phyloP scores from a whole-genome alignment of 2,888 invertebrate species.

The Agonopterix alstromeriana region DNA sequence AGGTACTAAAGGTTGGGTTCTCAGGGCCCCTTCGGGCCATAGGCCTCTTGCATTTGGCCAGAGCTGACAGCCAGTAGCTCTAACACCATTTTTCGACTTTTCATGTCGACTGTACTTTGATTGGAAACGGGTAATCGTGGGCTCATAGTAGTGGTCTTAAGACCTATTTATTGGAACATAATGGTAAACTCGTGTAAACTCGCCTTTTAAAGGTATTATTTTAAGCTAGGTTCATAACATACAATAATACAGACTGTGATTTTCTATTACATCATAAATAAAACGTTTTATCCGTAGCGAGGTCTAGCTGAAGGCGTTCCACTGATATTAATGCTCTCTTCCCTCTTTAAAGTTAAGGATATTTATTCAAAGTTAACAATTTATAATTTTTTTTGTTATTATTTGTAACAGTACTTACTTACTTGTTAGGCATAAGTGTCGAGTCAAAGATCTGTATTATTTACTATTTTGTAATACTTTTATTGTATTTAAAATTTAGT shows the following conservation, averaged over 20 bases:
- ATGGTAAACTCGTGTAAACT: no score
- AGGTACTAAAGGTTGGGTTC: no score
- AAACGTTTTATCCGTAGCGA: not conserved
- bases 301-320: slow-evolving; percentile 15
- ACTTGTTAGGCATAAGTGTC: slow-evolving; percentile 55
- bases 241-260: slow-evolving; percentile 12
- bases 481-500: slow-evolving; percentile 62
- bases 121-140: no score
- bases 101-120: no score
- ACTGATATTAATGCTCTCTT: slow-evolving; percentile 56
- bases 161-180: no score
- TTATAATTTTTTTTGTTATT: slow-evolving; percentile 50
- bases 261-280: not conserved
- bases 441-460: slow-evolving; percentile 78
- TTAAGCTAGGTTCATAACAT: slow-evolving; percentile 7
- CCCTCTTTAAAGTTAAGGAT: slow-evolving; percentile 50
- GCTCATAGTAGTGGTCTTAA: no score
- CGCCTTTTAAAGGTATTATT: not conserved
- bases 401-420: slow-evolving; percentile 64
- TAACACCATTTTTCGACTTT: no score
- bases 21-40: no score
- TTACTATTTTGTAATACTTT: slow-evolving; percentile 74
- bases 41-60: no score
- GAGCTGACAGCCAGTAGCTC: no score
- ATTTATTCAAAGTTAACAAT: slow-evolving; percentile 69